Evolutionary conservation across 2,797 vertebrate species (phyloP), one percentile per base, ranked within the genome.

Genomic region (Paguma larvata): DNA sequence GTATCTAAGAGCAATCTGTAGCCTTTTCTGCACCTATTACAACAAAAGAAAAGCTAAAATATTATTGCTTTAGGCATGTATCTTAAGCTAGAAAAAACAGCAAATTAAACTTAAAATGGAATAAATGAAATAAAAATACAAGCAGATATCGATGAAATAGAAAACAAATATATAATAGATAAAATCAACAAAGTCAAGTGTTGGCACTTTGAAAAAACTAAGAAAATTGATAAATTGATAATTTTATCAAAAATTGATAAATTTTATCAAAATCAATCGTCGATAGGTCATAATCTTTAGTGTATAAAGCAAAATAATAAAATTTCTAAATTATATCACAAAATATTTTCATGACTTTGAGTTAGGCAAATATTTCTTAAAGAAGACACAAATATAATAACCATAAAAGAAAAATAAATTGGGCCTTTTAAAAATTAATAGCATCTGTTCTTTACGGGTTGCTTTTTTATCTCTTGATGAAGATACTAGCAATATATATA

Each of bases 291-390:
- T 2, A 73, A 44, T 27, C 27, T 38, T 85, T 34, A 59, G 23
- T 13, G n/a, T 46, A 80, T 89, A 94, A 72, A 79, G 34, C 46
- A 85, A 89, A 62, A 65, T 46, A 59, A 92, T 62, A 41, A 38
- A 59, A 85, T 82, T 75, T 86, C 30, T 90, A 44, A 16, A 90
- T 75, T 73, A 77, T 13, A 41, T 75, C 21, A 53, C 16, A n/a
- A 41, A 77, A 70, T 70, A 84, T 72, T 65, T 87, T 87, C 51
- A 59, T 72, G 51, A 83, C 32, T 91, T 65, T 59, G 27, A 32
- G 44, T 70, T 77, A 87, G 34, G 53, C 34, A 88, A 87, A 53
- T 72, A 72, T 65, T 72, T 93, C 38, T 91, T 91, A 93, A 87
- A 68, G 18, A 72, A n/a, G 53, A 53, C 3, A 78, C 34, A 86